Evolutionary conservation across 2,888 invertebrate species (phyloP).

Genomic region (Uloborus plumipes): DNA sequence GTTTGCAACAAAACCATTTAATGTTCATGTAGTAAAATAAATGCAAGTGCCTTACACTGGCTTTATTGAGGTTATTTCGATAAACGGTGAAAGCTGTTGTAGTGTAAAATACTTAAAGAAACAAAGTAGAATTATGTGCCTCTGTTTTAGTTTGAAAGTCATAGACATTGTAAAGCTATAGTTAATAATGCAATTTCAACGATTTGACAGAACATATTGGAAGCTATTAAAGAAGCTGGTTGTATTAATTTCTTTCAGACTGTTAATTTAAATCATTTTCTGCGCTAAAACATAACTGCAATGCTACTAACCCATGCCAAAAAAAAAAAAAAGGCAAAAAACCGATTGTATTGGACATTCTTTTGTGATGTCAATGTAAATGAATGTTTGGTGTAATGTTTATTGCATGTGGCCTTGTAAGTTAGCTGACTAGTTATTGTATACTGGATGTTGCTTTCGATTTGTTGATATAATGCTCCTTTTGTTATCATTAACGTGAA

Average conservation of each 20-base stretch:
- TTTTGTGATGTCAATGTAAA: constrained; percentile 18
- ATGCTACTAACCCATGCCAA: too few relatives aligned
- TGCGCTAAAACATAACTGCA: too few relatives aligned
- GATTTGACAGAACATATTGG: too few relatives aligned
- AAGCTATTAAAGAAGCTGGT: too few relatives aligned
- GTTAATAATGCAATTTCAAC: background rate
- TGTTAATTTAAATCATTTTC: too few relatives aligned
- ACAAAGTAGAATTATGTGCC: constrained; percentile 46
- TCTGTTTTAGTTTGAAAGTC: constrained; percentile 34
- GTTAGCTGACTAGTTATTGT: constrained; percentile 49
- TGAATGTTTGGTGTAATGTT: constrained; percentile 51
- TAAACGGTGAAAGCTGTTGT: constrained; percentile 11
- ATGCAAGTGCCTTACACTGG: constrained; percentile 58
- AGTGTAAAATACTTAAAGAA: constrained; percentile 23
- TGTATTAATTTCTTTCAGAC: too few relatives aligned
- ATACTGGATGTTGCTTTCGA: constrained; percentile 43
- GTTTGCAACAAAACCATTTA: too few relatives aligned
- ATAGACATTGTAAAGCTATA: constrained; percentile 35
- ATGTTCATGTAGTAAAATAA: too few relatives aligned
- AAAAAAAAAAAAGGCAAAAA: too few relatives aligned
- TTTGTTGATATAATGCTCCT: constrained; percentile 10
- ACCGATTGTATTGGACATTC: too few relatives aligned
- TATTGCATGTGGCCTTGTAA: constrained; percentile 61
- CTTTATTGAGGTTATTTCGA: constrained; percentile 10
- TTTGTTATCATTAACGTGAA: constrained; percentile 18